These are phyloP conservation scores for Synergus itoensis DNA, from an alignment of 2,888 invertebrate genomes.

Conservation along the genomic window DNA sequence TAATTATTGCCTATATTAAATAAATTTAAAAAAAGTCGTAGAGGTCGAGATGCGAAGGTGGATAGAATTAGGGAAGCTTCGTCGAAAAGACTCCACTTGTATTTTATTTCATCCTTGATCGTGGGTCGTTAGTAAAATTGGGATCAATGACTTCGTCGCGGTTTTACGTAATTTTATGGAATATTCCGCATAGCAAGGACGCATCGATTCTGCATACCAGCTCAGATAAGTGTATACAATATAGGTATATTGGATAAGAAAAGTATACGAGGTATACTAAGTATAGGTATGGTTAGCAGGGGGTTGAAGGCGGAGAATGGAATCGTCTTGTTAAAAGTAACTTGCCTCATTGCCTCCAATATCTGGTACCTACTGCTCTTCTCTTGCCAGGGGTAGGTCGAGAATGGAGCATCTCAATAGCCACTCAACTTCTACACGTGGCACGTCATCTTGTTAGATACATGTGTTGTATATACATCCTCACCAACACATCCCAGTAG, in stretches of 20 bases:
- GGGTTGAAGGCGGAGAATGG: slow-evolving; percentile 54
- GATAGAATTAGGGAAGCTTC: slow-evolving; percentile 6
- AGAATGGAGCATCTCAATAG: slow-evolving; percentile 73
- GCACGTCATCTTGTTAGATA: slow-evolving; percentile 64
- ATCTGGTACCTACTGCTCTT: slow-evolving; percentile 69
- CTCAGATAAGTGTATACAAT: slow-evolving; percentile 12
- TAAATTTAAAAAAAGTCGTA: neutral
- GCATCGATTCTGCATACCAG: slow-evolving; percentile 45
- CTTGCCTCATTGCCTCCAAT: slow-evolving; percentile 77
- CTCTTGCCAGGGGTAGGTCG: slow-evolving; percentile 64
- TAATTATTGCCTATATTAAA: neutral
- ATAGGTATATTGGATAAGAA: slow-evolving; percentile 21
- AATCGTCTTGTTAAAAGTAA: slow-evolving; percentile 77
- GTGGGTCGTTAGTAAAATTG: slow-evolving; percentile 66
- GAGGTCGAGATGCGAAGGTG: neutral
- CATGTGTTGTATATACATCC: neutral
- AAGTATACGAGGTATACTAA: slow-evolving; percentile 1
- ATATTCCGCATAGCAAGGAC: slow-evolving; percentile 50
- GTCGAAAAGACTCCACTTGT: slow-evolving; percentile 41
- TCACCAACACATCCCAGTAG: neutral
- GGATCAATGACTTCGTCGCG: slow-evolving; percentile 70
- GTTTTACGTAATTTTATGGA: slow-evolving; percentile 63
- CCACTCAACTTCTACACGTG: slow-evolving; percentile 65
- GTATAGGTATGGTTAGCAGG: slow-evolving; percentile 26
- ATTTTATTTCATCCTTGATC: slow-evolving; percentile 39